phyloP scores from a whole-genome alignment of 2,888 invertebrate species.

The Plemyria rubiginata region DNA sequence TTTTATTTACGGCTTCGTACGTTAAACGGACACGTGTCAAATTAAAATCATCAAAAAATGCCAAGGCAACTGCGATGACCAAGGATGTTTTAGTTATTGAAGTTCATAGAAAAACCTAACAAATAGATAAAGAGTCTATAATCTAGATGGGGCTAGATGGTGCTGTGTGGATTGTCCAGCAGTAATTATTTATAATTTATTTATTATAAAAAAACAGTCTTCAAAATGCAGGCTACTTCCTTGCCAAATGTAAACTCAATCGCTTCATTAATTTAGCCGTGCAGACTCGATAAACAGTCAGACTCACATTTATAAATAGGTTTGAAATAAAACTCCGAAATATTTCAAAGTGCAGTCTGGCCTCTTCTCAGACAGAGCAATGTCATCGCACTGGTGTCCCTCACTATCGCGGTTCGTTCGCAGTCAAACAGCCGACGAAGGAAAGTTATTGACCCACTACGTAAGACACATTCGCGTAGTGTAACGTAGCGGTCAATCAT shows the following conservation, averaged over 20 bases:
- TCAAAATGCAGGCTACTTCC: no score
- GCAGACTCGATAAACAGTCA: neutral
- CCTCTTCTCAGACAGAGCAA: constrained; percentile 31
- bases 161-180: no score
- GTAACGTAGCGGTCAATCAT: constrained; percentile 6
- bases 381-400: constrained; percentile 41
- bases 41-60: no score
- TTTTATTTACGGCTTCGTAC: neutral
- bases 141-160: no score
- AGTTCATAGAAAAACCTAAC: no score
- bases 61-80: no score
- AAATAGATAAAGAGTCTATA: no score
- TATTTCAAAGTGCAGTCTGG: constrained; percentile 24
- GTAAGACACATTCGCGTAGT: constrained; percentile 18
- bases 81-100: no score
- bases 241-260: no score
- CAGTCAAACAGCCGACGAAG: constrained; percentile 42
- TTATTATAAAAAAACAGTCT: no score
- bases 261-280: no score
- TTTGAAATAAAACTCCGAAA: constrained; percentile 10
- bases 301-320: neutral
- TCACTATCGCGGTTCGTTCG: constrained; percentile 44
- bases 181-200: no score
- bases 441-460: constrained; percentile 38
- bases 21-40: neutral